phyloP scores from a whole-genome alignment of 2,797 vertebrate species.

The Cossypha polioptera region DNA sequence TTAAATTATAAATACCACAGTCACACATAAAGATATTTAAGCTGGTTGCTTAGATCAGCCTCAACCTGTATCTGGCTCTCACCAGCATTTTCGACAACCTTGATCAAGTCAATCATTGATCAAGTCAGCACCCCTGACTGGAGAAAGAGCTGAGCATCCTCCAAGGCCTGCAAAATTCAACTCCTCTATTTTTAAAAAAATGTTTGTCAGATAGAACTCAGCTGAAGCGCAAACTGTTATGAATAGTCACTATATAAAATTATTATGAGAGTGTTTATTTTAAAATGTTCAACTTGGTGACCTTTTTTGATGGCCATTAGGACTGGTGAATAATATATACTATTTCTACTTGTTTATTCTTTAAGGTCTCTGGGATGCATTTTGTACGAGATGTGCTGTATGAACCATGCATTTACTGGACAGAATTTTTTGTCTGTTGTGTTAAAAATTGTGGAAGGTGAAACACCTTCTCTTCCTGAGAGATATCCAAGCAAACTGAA shows the following conservation, averaged over 20 bases:
- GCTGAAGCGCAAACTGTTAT: not conserved
- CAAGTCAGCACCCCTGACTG: not conserved
- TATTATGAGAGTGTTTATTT: not conserved
- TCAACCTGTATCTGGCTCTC: not conserved
- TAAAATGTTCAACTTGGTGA: not conserved
- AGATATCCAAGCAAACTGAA: constrained; percentile 77
- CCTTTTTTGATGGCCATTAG: not conserved
- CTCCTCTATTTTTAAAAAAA: not conserved
- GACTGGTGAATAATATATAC: not conserved
- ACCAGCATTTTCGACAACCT: not conserved
- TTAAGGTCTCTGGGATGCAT: constrained; percentile 86
- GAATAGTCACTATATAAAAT: not conserved
- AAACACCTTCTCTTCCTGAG: constrained; percentile 79
- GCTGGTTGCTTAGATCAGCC: not conserved
- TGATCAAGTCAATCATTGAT: not conserved
- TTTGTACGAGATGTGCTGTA: constrained; percentile 85
- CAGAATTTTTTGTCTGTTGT: constrained; percentile 84
- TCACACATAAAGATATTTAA: not conserved
- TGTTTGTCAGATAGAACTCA: accelerated
- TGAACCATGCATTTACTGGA: constrained; percentile 83
- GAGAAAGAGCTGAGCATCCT: not conserved
- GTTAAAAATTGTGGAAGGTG: constrained; percentile 83
- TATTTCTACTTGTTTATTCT: not conserved
- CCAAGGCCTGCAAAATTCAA: not conserved
- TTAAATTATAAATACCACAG: not conserved